phyloP scores from a whole-genome alignment of 1,140 invertebrate genomes.

The Octopus bimaculoides region DNA sequence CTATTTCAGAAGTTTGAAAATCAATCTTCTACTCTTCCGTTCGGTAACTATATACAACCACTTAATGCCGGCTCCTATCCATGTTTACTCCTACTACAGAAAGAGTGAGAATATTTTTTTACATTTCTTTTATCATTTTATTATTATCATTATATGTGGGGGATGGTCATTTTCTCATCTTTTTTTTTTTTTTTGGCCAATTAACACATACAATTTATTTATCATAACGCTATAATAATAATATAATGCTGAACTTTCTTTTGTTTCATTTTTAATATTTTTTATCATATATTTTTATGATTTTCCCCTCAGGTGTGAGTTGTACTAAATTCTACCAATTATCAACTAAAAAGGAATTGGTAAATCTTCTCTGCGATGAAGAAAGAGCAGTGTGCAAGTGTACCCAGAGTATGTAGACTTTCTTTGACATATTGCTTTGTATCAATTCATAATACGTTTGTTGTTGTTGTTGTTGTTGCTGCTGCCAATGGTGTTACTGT shows the following conservation, averaged over 20 bases:
- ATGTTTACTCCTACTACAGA: background rate
- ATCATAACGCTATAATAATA: too few relatives aligned
- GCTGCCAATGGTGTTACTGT: too few relatives aligned
- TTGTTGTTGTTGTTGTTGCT: too few relatives aligned
- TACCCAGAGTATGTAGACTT: constrained; percentile 2
- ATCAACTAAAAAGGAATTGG: background rate
- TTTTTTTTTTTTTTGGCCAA: too few relatives aligned
- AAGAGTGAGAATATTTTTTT: background rate
- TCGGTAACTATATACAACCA: background rate
- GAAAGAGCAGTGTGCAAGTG: background rate
- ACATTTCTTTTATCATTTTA: too few relatives aligned
- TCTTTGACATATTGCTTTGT: too few relatives aligned
- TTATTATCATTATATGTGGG: too few relatives aligned
- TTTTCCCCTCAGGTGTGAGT: constrained; percentile 4
- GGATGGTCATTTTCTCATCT: too few relatives aligned
- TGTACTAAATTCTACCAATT: background rate
- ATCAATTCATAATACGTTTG: too few relatives aligned
- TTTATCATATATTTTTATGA: background rate
- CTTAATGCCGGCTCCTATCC: background rate
- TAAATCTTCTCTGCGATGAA: background rate
- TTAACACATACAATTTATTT: too few relatives aligned
- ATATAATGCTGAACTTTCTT: too few relatives aligned
- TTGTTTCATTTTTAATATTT: too few relatives aligned
- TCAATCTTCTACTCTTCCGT: background rate
- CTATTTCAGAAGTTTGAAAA: background rate